phyloP scores from a whole-genome alignment of 1,140 invertebrate species.

The Drosophila neocordata region DNA sequence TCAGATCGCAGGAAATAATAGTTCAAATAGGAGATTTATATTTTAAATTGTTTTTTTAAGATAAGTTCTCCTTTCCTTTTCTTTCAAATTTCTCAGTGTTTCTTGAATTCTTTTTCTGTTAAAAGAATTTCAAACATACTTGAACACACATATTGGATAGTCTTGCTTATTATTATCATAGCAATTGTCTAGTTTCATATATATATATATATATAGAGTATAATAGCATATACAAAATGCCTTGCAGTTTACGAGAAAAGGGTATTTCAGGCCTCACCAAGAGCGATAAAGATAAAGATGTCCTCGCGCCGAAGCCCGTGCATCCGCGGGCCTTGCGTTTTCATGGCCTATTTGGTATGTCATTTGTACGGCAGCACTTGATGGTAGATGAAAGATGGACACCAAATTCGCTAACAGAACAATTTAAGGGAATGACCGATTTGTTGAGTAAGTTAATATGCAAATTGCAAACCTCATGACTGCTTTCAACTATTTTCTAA shows the following conservation, averaged over 20 bases:
- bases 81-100: background rate
- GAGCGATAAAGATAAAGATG: constrained; percentile 50
- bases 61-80: background rate
- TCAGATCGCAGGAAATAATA: no score
- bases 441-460: constrained; percentile 58
- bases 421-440: constrained; percentile 72
- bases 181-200: constrained; percentile 6
- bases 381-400: constrained; percentile 74
- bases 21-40: no score
- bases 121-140: background rate
- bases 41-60: no score
- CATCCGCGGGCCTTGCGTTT: constrained; percentile 63
- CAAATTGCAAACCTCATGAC: background rate
- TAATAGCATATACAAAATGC: constrained; percentile 35
- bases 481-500: background rate
- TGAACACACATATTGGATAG: background rate
- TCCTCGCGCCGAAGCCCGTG: constrained; percentile 67
- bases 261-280: constrained; percentile 22
- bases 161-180: background rate
- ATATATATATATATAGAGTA: constrained; percentile 1
- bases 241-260: constrained; percentile 54
- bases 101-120: background rate
- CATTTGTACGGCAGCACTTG: constrained; percentile 67
- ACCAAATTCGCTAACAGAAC: constrained; percentile 63
- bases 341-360: constrained; percentile 74